Conservation (phyloP, 2,797 vertebrate species). For the Spinibarbus caldwelli region DNA sequence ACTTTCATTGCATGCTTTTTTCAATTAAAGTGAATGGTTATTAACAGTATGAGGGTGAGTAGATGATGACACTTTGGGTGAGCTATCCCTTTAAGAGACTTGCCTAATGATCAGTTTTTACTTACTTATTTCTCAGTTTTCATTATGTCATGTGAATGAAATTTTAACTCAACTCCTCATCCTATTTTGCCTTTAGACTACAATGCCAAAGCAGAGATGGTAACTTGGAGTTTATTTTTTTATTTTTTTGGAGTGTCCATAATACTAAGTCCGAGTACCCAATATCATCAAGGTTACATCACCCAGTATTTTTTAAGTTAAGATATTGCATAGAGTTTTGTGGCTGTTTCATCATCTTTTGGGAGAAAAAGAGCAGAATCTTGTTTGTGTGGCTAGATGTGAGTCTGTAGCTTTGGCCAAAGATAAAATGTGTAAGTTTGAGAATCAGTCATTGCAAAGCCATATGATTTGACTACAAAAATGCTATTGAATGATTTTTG, state of each 20-base stretch:
- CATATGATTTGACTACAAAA: background rate
- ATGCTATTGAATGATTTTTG: background rate
- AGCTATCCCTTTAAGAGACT: background rate
- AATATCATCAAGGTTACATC: background rate
- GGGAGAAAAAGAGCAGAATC: background rate
- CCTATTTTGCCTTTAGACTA: background rate
- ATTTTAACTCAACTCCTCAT: background rate
- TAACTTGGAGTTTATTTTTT: background rate
- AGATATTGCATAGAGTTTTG: background rate
- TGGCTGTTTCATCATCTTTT: background rate
- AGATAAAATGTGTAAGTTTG: background rate
- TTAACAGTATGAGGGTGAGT: background rate
- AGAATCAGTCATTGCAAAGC: background rate
- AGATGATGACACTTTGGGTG: background rate
- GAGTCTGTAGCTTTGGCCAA: background rate
- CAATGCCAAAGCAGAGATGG: background rate
- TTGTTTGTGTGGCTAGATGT: background rate
- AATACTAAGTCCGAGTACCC: background rate
- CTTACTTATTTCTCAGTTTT: background rate
- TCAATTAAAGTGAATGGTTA: background rate
- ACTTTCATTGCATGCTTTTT: background rate
- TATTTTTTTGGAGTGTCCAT: background rate
- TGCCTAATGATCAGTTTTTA: background rate
- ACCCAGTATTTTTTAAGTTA: background rate
- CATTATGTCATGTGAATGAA: background rate